phyloP scores from a whole-genome alignment of 2,888 invertebrate genomes.

The Disparrhopalites patrizii region DNA sequence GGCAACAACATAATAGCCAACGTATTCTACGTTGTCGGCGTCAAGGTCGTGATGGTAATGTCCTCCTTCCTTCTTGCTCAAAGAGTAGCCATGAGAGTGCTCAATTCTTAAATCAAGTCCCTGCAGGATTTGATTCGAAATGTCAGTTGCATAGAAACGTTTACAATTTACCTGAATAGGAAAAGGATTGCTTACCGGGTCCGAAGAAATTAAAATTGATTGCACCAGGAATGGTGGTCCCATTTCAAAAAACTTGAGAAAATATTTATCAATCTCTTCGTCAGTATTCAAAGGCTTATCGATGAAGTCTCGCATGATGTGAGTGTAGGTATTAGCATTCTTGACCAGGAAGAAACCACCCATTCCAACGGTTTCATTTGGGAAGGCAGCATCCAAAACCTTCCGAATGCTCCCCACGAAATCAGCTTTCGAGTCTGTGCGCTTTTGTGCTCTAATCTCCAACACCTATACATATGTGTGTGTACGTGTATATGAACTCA shows the following conservation, averaged over 20 bases:
- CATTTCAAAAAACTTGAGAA: slow-evolving; percentile 87
- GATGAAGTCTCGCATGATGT: slow-evolving; percentile 96
- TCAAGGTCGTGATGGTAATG: slow-evolving; percentile 97
- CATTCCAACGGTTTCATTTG: slow-evolving; percentile 57
- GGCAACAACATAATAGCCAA: slow-evolving; percentile 82
- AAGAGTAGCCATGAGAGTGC: slow-evolving; percentile 77
- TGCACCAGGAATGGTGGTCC: slow-evolving; percentile 81
- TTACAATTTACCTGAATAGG: background rate
- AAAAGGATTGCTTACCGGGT: slow-evolving; percentile 61
- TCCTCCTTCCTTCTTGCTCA: slow-evolving; percentile 80
- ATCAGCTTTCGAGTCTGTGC: slow-evolving; percentile 65
- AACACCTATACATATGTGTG: slow-evolving; percentile 60
- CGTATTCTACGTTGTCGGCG: slow-evolving; percentile 79
- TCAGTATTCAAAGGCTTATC: slow-evolving; percentile 66
- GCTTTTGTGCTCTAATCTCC: slow-evolving; percentile 68
- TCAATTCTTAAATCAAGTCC: slow-evolving; percentile 85
- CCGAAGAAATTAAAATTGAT: slow-evolving; percentile 79
- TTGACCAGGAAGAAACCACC: slow-evolving; percentile 85
- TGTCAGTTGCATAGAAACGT: background rate
- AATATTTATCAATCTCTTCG: slow-evolving; percentile 77
- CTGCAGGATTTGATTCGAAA: slow-evolving; percentile 56
- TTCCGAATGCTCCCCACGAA: slow-evolving; percentile 76
- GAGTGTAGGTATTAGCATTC: slow-evolving; percentile 78
- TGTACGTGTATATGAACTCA: background rate
- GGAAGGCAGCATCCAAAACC: slow-evolving; percentile 54